phyloP scores from a whole-genome alignment of 2,797 vertebrate species.

The Sitta carolinensis region DNA sequence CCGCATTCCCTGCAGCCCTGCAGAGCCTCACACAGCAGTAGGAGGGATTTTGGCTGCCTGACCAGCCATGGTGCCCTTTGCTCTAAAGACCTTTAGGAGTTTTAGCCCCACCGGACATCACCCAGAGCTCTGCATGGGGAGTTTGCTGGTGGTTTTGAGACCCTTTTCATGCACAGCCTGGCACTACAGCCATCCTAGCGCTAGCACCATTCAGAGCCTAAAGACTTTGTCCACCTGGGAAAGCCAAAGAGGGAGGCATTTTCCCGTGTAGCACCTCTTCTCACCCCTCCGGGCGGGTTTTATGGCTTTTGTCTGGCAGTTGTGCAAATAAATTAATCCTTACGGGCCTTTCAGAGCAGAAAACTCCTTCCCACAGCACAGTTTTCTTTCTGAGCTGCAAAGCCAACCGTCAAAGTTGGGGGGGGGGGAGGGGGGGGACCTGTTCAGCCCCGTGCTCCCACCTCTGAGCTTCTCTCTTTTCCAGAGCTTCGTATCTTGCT shows the following conservation, averaged over 20 bases:
- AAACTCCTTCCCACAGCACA: not conserved
- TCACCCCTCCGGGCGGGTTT: fast-evolving
- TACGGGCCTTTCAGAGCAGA: not conserved
- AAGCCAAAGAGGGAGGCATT: not conserved
- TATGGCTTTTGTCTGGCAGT: not conserved
- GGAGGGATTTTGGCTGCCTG: not conserved
- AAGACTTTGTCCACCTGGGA: not conserved
- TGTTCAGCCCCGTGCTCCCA: not conserved
- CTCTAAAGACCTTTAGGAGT: not conserved
- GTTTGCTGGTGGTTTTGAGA: not conserved
- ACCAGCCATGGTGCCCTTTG: not conserved
- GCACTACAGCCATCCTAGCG: not conserved
- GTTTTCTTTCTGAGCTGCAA: not conserved
- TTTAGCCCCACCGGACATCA: fast-evolving
- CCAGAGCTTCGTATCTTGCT: slow-evolving; percentile 94
- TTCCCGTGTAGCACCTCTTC: not conserved
- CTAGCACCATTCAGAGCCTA: not conserved
- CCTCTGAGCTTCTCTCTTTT: not conserved
- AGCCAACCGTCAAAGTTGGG: not conserved
- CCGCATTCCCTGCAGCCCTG: fast-evolving
- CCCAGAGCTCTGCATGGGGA: not conserved
- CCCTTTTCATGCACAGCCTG: not conserved
- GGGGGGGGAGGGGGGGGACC: too few species aligned
- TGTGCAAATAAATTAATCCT: not conserved
- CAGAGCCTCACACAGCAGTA: not conserved